Conservation (phyloP, 2,797 vertebrate genomes). For the Clarias platycephalus region DNA sequence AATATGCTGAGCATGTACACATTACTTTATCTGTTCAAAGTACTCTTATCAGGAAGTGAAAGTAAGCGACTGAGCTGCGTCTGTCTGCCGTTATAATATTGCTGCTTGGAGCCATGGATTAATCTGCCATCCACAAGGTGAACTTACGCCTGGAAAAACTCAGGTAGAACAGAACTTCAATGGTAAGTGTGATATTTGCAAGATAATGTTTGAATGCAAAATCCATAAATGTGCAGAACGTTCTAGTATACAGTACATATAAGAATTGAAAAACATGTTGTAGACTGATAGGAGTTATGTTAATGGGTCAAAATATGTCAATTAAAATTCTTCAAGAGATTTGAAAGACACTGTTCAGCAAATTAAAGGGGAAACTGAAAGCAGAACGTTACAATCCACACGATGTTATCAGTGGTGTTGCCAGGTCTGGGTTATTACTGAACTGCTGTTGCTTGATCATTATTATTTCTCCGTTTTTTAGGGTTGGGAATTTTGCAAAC, state of each 20-base stretch:
- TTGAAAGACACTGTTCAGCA: not conserved
- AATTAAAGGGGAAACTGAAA: slow-evolving; percentile 6
- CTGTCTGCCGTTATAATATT: slow-evolving; percentile 65
- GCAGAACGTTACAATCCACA: slow-evolving; percentile 28
- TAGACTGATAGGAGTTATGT: not conserved
- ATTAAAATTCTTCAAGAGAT: not conserved
- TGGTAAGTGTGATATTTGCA: not conserved
- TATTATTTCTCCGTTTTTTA: not conserved
- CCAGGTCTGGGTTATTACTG: not conserved
- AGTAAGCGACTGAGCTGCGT: slow-evolving; percentile 59
- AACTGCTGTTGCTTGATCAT: not conserved
- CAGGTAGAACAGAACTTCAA: slow-evolving; percentile 44
- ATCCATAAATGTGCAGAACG: not conserved
- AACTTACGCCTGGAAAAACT: not conserved
- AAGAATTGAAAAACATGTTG: not conserved
- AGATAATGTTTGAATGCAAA: not conserved
- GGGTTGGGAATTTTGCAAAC: not conserved
- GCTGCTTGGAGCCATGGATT: slow-evolving; percentile 24
- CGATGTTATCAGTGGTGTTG: slow-evolving; percentile 13
- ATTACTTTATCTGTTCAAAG: slow-evolving; percentile 49
- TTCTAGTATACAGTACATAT: not conserved
- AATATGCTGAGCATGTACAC: slow-evolving; percentile 29
- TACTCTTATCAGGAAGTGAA: slow-evolving; percentile 47
- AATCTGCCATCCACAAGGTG: slow-evolving; percentile 15
- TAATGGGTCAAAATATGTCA: not conserved